Base-by-base conservation (phyloP, 1,140 invertebrate genomes). In the Aphelinus certus region DNA sequence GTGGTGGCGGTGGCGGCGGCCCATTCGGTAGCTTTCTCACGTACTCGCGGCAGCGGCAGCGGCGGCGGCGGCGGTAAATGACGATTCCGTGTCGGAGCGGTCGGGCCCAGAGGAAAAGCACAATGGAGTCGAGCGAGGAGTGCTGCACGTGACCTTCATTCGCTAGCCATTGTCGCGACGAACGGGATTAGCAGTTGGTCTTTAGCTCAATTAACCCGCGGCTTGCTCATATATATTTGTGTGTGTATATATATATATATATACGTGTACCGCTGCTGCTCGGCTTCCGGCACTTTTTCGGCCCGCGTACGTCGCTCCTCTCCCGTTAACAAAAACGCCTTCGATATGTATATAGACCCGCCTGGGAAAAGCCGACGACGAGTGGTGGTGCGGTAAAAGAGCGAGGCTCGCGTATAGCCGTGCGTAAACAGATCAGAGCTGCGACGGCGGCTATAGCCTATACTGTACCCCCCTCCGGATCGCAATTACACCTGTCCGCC, bases 11-110 rank as follows among this genome's bases (percentile, higher is more conserved):
- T 63, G 26, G 5, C 62, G 4, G 45, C 3, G 77, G 70, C 76
- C 67, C 71, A 81, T 83, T 81, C 55, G 74, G 45, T 77, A 81
- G 78, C 73, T 82, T 82, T 82, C 80, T 83, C 80, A 83, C 81
- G 81, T 83, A 81, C 78, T 26, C 26, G 26, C 26, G 26, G 26
- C 26, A 26, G 26, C 26, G 26, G 26, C 26, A 26, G 26, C 26
- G 26, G 26, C 26, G 26, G 26, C 26, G 66, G 53, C 71, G 56
- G 75, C 70, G 75, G 26, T 76, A 83, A 83, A 83, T 83, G 81
- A 83, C 83, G 70, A 81, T 81, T 81, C 80, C 80, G 76, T 82
- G 83, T 81, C 80, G 26, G 26, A 26, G 26, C 26, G 26, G 26
- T 26, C 26, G 26, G 26, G 26, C 26, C 26, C 26, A 26, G 26